phyloP scores from a whole-genome alignment of 1,140 invertebrate species.

The Druon quercuslanigerum region DNA sequence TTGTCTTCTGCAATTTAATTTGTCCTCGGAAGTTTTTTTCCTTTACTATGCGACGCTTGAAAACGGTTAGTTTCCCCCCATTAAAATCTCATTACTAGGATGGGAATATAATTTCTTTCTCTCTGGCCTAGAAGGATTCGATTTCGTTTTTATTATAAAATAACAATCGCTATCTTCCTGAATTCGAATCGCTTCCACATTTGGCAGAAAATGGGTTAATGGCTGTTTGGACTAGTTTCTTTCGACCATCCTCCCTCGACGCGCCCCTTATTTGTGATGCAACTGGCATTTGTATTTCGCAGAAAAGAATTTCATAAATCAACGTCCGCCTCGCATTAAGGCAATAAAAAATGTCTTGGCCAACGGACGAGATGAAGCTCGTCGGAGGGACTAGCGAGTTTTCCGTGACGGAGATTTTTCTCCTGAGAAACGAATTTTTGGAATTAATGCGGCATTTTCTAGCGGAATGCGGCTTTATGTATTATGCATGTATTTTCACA shows the following conservation, averaged over 20 bases:
- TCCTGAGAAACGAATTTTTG: background rate
- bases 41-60: conserved; percentile 7
- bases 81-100: conserved; percentile 23
- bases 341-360: conserved; percentile 24
- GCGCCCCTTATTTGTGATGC: background rate
- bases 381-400: background rate
- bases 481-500: background rate
- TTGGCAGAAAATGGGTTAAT: conserved; percentile 4
- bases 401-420: background rate
- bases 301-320: conserved; percentile 30
- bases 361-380: conserved; percentile 7
- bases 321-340: conserved; percentile 17
- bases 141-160: background rate
- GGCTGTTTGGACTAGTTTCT: background rate
- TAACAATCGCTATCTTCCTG: background rate
- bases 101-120: background rate
- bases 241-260: background rate
- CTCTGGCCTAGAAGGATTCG: background rate
- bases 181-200: background rate
- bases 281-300: conserved; percentile 12
- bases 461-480: background rate
- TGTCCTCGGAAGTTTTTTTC: too few species aligned
- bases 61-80: conserved; percentile 2
- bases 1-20: too few species aligned
- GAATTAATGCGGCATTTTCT: background rate